Evolutionary conservation across 2,888 invertebrate species (phyloP).

Genomic region (Cheilosia grossa): DNA sequence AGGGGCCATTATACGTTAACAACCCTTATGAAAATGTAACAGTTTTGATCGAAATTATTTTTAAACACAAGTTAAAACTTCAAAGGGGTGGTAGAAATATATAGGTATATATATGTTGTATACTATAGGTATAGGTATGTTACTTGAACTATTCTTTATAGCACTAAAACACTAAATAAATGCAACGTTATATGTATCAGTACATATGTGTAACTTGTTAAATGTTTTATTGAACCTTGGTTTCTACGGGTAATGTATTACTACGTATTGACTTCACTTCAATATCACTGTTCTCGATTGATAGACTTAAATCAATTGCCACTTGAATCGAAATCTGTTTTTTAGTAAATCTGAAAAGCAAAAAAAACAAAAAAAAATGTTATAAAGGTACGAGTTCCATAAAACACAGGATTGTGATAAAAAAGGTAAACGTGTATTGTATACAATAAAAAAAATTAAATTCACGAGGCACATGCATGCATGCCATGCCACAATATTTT

Average conservation of each 20-base stretch:
- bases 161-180: slow-evolving; percentile 64
- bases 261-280: not conserved
- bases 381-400: not conserved
- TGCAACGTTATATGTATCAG: slow-evolving; percentile 47
- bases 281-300: slow-evolving; percentile 36
- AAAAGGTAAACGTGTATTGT: not conserved
- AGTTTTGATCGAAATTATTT: slow-evolving; percentile 19
- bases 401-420: too few relatives aligned
- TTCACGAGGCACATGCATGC: slow-evolving; percentile 41
- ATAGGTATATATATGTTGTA: too few relatives aligned
- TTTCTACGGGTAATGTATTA: not conserved
- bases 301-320: slow-evolving; percentile 13
- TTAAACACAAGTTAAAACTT: not conserved
- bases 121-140: not conserved
- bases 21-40: slow-evolving; percentile 61
- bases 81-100: too few relatives aligned
- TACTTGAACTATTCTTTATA: slow-evolving; percentile 32
- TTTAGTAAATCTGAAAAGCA: slow-evolving; percentile 49
- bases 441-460: slow-evolving; percentile 5
- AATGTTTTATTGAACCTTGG: slow-evolving; percentile 22
- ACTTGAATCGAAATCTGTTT: slow-evolving; percentile 39
- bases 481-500: slow-evolving; percentile 1
- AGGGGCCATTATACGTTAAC: slow-evolving; percentile 82
- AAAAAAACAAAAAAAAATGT: slow-evolving; percentile 6
- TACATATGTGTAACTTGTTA: slow-evolving; percentile 16